Base-by-base conservation (phyloP, 2,113 vertebrate genomes). In the Channa maculata region DNA sequence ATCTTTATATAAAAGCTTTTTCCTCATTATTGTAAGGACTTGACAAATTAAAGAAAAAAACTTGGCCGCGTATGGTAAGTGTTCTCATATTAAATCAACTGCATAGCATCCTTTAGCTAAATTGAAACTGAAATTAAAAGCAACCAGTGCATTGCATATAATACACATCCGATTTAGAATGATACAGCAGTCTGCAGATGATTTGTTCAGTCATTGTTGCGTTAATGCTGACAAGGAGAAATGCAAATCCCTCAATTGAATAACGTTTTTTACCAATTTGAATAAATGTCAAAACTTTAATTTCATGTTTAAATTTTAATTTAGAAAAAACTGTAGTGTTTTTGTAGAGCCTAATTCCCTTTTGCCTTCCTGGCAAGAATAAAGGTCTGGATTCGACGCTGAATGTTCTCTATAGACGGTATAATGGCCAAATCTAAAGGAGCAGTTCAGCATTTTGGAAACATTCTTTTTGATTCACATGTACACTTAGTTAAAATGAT, bases 71-170 rank as follows among this genome's bases (percentile, higher is more conserved):
- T 5, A 13, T 38, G 39, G 0, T 54, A n/a, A 70, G 37, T 34
- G 44, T 61, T 58, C 46, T 46, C 70, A 51, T 54, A 72, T 77
- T 33, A 59, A 63, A 80, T 52, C 58, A 46, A 13, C 13, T 59
- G n/a, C 10, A 36, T 14, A 0, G 12, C 14, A 13, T 81, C 63
- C 45, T 63, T 38, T 57, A 48, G 34, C 39, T 45, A 24, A 60
- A n/a, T 37, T 2, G 64, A 64, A 64, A 49, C 2, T 0, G 0
- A 39, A 55, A 64, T 76, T 34, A 38, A 63, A 52, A 67, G 41
- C 4, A 43, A 5, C n/a, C 24, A n/a, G 12, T 61, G 13, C n/a
- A 8, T 12, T 60, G 13, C 8, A 8, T 36, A 13, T 45, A 38
- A 58, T 5, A 36, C 33, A 34, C 3, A 53, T 36, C n/a, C 24